Base-by-base conservation (phyloP, 2,888 invertebrate species). In the Melinaea marsaeus region DNA sequence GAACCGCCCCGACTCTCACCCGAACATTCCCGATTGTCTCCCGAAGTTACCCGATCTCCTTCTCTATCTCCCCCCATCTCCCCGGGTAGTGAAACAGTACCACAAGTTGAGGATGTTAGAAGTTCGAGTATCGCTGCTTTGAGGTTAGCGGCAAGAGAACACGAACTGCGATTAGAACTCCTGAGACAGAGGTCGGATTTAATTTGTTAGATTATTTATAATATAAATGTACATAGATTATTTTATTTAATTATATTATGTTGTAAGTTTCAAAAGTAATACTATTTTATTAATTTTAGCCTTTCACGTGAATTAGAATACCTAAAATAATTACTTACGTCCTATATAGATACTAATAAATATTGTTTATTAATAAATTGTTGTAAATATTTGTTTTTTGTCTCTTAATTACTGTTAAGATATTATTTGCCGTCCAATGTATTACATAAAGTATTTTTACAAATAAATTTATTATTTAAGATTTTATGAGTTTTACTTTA, bases 91-190 rank as follows among this genome's bases (percentile, higher is more conserved):
- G 89, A 88, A 72, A 89, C 92, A 33, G 85, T 92, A 61, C 87
- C 88, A 45, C 77, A 88, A 75, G 75, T 81, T 68, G 90, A 90
- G 45, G 97, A 97, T 79, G 92, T 96, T n/a, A 91, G 96, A 72
- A 95, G 94, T 71, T 96, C 96, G 13, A 97, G 97, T 77, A 97
- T 97, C 72, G 97, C 97, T 0, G 95, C 96, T 0, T 88, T 98
- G 64, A 91, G 98, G 72, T 86, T 97, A 58, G 97, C 97, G 74
- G 98, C 98, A 0, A 91, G 97, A 46, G 97, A 98, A 79, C 97
- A 97, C 83, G 97, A 97, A 83, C 86, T 97, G 56, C 93, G 96
- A 80, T 89, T 97, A 74, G 97, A 96, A 83, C 62, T 76, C 90
- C 84, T 96, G 70, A 92, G 96, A 59, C 95, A 96, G 76, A 94